Evolutionary conservation across 2,113 vertebrate genomes (phyloP).

Genomic region (Gila orcuttii): DNA sequence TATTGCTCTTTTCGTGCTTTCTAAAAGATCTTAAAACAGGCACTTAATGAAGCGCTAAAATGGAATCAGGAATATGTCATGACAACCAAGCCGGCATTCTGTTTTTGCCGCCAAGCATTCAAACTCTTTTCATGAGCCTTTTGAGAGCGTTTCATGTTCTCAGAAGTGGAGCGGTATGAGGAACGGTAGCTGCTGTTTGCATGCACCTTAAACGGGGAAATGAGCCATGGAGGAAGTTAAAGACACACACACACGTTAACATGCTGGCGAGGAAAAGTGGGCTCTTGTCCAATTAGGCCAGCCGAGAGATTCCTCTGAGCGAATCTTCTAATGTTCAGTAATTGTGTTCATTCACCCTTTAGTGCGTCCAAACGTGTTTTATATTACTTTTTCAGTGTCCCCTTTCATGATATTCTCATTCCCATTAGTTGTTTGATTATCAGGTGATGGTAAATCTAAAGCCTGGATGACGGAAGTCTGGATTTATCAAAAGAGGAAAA

Average conservation of each 20-base stretch:
- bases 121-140: not conserved
- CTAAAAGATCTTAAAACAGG: not conserved
- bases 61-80: not conserved
- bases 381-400: not conserved
- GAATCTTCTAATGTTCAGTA: not conserved
- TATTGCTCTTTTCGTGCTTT: not conserved
- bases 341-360: not conserved
- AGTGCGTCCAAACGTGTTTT: slow-evolving; percentile 7
- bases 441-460: slow-evolving; percentile 1
- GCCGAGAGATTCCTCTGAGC: slow-evolving; percentile 31
- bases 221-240: slow-evolving; percentile 36
- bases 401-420: not conserved
- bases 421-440: not conserved
- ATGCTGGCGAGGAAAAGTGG: slow-evolving; percentile 49
- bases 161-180: not conserved
- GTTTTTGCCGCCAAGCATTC: slow-evolving; percentile 3
- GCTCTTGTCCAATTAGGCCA: slow-evolving; percentile 53
- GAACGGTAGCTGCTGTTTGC: slow-evolving; percentile 16
- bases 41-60: slow-evolving; percentile 2
- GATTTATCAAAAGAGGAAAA: not conserved
- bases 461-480: not conserved
- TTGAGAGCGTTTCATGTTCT: slow-evolving; percentile 9
- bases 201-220: slow-evolving; percentile 21
- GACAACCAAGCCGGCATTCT: slow-evolving; percentile 8
- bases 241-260: slow-evolving; percentile 44